These are phyloP conservation scores for Cerastis leucographa DNA, from an alignment of 2,888 invertebrate genomes.

Conservation along the genomic window DNA sequence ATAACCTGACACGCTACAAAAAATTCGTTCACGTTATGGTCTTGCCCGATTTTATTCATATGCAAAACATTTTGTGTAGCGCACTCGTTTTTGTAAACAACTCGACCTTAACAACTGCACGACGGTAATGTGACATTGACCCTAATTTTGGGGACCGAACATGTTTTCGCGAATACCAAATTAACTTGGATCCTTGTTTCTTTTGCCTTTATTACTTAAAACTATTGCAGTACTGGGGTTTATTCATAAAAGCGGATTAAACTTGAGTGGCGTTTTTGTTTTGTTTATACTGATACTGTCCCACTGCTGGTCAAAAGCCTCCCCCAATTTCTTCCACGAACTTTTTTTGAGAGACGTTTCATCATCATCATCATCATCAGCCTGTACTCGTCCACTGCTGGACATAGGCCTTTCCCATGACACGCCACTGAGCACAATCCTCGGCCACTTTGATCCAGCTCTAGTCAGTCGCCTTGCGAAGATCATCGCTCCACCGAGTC, in stretches of 20 bases:
- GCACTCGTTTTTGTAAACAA: conserved; percentile 32
- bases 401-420: no score
- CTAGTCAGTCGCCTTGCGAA: no score
- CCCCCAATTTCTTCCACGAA: neutral
- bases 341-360: neutral
- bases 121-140: conserved; percentile 55
- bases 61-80: conserved; percentile 24
- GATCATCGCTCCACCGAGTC: no score
- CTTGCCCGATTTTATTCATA: conserved; percentile 32
- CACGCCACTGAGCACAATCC: no score
- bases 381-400: no score
- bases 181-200: conserved; percentile 38
- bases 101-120: conserved; percentile 59
- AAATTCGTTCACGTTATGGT: conserved; percentile 17
- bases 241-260: neutral
- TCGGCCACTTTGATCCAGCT: no score
- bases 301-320: neutral
- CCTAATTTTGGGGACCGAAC: conserved; percentile 47
- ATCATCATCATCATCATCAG: no score
- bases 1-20: conserved; percentile 8
- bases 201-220: conserved; percentile 23
- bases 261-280: neutral
- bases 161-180: conserved; percentile 43
- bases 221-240: neutral
- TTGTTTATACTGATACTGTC: neutral